phyloP scores from a whole-genome alignment of 2,888 invertebrate species.

The Notodonta dromedarius region DNA sequence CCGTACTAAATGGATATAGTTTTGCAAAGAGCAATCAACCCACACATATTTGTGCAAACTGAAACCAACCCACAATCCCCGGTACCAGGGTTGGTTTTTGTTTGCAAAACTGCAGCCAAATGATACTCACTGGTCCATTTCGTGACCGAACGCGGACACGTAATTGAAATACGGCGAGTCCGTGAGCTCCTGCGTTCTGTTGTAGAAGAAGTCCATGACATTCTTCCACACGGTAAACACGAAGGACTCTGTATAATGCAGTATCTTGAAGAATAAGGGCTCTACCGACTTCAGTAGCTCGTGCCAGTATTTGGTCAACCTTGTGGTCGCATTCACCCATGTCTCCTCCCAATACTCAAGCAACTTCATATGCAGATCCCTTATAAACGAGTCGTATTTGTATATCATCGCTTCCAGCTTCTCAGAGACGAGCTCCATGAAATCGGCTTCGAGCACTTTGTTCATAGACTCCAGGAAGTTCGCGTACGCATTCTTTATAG shows the following conservation, averaged over 20 bases:
- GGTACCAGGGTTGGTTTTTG: no score
- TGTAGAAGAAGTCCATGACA: conserved; percentile 91
- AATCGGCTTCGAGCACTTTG: conserved; percentile 89
- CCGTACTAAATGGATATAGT: no score
- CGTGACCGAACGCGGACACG: conserved; percentile 91
- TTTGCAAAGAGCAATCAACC: no score
- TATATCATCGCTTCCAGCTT: conserved; percentile 88
- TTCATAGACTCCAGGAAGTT: conserved; percentile 88
- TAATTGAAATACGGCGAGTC: conserved; percentile 92
- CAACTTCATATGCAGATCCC: conserved; percentile 88
- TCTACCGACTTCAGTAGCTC: conserved; percentile 89
- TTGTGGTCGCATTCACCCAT: conserved; percentile 87
- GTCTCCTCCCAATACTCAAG: conserved; percentile 88
- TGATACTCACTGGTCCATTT: conserved; percentile 85
- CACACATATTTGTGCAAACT: no score
- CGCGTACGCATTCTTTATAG: conserved; percentile 88
- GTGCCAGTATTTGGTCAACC: conserved; percentile 89
- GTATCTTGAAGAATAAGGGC: conserved; percentile 89
- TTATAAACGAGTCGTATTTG: conserved; percentile 91
- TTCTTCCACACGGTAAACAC: conserved; percentile 90
- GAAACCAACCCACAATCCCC: no score
- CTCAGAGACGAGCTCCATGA: conserved; percentile 88
- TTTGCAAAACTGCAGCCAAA: no score
- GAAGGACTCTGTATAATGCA: conserved; percentile 90
- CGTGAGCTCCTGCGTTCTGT: conserved; percentile 90